Evolutionary conservation across 2,888 invertebrate genomes (phyloP), one percentile per base, ranked within the genome.

Genomic region (Tetropium fuscum): DNA sequence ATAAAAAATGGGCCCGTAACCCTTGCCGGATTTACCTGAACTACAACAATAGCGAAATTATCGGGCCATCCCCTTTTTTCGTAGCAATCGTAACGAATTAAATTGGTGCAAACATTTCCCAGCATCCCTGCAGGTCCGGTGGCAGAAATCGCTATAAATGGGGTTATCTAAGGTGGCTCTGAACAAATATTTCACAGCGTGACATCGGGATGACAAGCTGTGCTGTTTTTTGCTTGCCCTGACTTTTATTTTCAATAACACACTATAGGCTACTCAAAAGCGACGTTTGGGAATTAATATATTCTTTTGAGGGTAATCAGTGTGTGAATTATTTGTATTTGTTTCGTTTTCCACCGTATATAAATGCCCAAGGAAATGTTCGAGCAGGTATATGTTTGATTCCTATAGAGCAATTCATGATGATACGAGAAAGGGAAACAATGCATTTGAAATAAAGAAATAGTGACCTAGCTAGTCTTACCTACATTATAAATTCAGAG

Each of bases 21-120:
- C 76, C 72, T 71, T 72, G 60, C 69, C 51, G 48, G 53, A 64
- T 70, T 72, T 74, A 77, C 76, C 76, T 76, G 74, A 64, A 64
- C 48, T 34, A 62, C 48, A n/a, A 73, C 69, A 71, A 71, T 69
- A 60, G 67, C 53, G 65, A 72, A 73, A 74, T 75, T 76, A 77
- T 76, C 71, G 73, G 74, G 69, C 71, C 72, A 74, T 74, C 76
- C 76, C 74, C 73, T 71, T n/a, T 72, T 71, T 70, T 69, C 63
- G 54, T 68, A 64, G 69, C 72, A 71, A 75, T 75, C 72, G 73
- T 66, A 70, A 73, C 73, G 74, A 75, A 74, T 74, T 70, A 72
- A 71, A 69, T 59, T 69, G 70, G 72, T 68, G 63, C 48, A 48
- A 40, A 40, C 68, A 71, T 73, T 77, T 74, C 75, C 73, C 72